phyloP scores from a whole-genome alignment of 2,888 invertebrate species.

The Eremobia ochroleuca region DNA sequence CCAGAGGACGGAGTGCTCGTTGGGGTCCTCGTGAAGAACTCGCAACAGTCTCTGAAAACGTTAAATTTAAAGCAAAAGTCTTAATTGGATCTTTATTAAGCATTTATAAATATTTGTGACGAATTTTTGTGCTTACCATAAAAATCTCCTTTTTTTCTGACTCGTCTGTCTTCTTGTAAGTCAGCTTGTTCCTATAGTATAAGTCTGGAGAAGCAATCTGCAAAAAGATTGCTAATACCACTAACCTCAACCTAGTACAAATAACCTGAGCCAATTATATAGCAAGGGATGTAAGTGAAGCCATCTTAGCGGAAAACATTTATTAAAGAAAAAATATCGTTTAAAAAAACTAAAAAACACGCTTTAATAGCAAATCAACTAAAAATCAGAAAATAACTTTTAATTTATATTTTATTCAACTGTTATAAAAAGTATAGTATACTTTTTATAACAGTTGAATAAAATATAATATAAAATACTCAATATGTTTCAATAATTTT shows the following conservation, averaged over 20 bases:
- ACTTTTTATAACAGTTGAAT: too few species aligned
- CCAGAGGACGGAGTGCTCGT: constrained; percentile 92
- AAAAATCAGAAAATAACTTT: too few species aligned
- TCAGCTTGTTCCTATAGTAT: background rate
- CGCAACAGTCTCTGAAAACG: constrained; percentile 90
- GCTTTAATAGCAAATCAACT: too few species aligned
- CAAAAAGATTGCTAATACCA: background rate
- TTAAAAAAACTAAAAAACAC: too few species aligned
- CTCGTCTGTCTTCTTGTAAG: background rate
- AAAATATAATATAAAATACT: too few species aligned
- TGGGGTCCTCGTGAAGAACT: constrained; percentile 91
- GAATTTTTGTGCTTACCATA: background rate
- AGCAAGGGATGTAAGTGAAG: too few species aligned
- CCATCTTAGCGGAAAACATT: background rate
- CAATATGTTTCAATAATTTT: too few species aligned
- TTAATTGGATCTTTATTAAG: background rate
- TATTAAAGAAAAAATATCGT: background rate
- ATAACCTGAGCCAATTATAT: background rate
- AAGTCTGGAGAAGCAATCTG: constrained; percentile 21
- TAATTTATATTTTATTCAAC: too few species aligned
- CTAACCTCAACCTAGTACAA: background rate
- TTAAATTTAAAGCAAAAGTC: background rate
- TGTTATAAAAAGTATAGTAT: too few species aligned
- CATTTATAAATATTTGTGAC: background rate
- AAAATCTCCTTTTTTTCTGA: background rate